Evolutionary conservation across 2,888 invertebrate genomes (phyloP), one percentile per base, ranked within the genome.

Genomic region (Hanleya hanleyi): DNA sequence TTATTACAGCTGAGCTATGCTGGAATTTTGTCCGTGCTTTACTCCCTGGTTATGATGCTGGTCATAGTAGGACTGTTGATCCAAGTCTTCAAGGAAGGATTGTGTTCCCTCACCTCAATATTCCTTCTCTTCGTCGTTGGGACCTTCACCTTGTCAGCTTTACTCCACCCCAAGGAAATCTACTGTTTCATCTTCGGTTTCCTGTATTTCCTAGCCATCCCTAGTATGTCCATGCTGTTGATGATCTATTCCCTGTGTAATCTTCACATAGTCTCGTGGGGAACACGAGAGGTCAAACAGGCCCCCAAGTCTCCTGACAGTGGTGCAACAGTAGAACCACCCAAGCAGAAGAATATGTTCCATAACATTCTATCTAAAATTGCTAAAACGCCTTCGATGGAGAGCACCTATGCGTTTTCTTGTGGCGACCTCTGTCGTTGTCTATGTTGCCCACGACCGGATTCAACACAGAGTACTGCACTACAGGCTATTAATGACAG

Each of bases 41-140:
- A 99, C 91, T 98, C 98, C 29, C 93, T 99, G 92, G 95, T 98
- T 83, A 99, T 99, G 99, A 99, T 99, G 97, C 97, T 99, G 79
- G 99, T 99, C 33, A 96, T 99, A 83, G 98, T 99, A 66, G 98
- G 99, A 93, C 97, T 98, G 0, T 97, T 98, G 0, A 93, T 99
- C 49, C 98, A 99, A 91, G 94, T 99, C 88, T 96, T 97, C 81
- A 97, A 98, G 93, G 99, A 99, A 92, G 98, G 99, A 18, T 65
- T 84, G 36, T 88, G 98, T 71, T 98, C 98, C 29, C 99, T 99
- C 0, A 98, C 98, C 32, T 97, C 98, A 71, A 98, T 99, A 89
- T 99, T 99, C 93, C 94, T 99, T 91, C 96, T 98, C 92, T 95
- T 97, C 38, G 94, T 98, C 89, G 95, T 97, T 73, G 94, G 96